Conservation (phyloP, 2,797 vertebrate species). For the Anolis apletophallus region DNA sequence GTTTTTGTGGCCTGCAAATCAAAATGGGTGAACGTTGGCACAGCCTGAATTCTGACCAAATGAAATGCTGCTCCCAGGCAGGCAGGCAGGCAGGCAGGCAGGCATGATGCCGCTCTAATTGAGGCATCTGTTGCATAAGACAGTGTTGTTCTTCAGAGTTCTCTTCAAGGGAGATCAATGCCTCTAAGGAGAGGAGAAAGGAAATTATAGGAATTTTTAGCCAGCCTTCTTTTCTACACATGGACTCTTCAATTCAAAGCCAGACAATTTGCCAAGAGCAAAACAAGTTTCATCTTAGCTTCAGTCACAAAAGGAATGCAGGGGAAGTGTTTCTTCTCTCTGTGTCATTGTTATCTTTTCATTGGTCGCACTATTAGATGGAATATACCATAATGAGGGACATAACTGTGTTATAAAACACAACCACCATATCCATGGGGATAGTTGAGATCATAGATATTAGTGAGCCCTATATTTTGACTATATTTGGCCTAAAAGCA, state of each 20-base stretch:
- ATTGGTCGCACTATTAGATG: not conserved
- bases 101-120: conserved; percentile 4
- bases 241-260: not conserved
- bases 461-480: too few relatives aligned
- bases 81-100: not conserved
- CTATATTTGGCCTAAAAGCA: too few relatives aligned
- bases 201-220: conserved; percentile 27
- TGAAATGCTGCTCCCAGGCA: conserved; percentile 8
- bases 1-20: not conserved
- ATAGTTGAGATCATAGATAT: too few relatives aligned
- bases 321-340: not conserved
- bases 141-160: conserved; percentile 13
- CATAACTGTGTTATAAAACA: too few relatives aligned
- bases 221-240: not conserved
- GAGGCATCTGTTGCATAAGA: conserved; percentile 23
- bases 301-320: not conserved
- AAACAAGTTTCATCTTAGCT: not conserved
- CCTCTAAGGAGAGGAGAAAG: not conserved
- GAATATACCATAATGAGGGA: not conserved
- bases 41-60: not conserved
- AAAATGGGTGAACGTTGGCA: not conserved
- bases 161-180: conserved; percentile 24
- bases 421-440: too few relatives aligned
- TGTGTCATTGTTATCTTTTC: not conserved
- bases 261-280: not conserved